Base-by-base conservation (phyloP, 2,888 invertebrate species). In the Salticus scenicus region DNA sequence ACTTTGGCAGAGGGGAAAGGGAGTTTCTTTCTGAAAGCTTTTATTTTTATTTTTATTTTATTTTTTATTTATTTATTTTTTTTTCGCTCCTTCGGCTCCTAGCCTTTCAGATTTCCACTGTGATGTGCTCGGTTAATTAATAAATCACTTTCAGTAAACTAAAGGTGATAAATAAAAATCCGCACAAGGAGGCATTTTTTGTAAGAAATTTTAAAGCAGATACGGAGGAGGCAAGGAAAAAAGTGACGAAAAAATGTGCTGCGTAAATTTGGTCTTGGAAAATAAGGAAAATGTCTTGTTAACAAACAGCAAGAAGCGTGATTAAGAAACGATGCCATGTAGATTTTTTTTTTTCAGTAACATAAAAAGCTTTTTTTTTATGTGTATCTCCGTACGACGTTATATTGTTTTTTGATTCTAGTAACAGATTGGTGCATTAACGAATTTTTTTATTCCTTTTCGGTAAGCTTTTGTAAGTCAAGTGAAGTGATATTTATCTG, bases 141-240 rank as follows among this genome's bases (percentile, higher is more conserved):
- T 84, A 84, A 83, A 83, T 76, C 82, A 83, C 76, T 83, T 83
- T 83, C 76, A 71, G 76, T 76, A 83, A 83, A 76, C 76, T 71
- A 64, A 66, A 81, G 81, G 81, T 81, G 81, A 74, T 74, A 81
- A 81, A 67, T 81, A 81, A 81, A 75, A 81, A 75, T 81, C 57
- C 81, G 70, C 57, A 30, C 57, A 51, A 28, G 24, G 41, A 83
- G 71, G 71, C 37, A 70, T 70, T 70, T 70, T 41, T 70, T 70
- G 27, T 28, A 42, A 70, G 42, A 42, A 70, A 70, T 70, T 70
- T 70, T 70, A 72, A 75, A 47, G 82, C 75, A 82, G 70, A 82
- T 70, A 76, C 47, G 41, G 41, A 24, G 70, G 28, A 70, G 70
- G 42, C 42, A 42, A 37, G 28, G 41, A 70, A 70, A 70, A 41